These are phyloP conservation scores for Myiothlypis chrysogaster DNA, from an alignment of 2,797 vertebrate genomes.

Conservation along the genomic window DNA sequence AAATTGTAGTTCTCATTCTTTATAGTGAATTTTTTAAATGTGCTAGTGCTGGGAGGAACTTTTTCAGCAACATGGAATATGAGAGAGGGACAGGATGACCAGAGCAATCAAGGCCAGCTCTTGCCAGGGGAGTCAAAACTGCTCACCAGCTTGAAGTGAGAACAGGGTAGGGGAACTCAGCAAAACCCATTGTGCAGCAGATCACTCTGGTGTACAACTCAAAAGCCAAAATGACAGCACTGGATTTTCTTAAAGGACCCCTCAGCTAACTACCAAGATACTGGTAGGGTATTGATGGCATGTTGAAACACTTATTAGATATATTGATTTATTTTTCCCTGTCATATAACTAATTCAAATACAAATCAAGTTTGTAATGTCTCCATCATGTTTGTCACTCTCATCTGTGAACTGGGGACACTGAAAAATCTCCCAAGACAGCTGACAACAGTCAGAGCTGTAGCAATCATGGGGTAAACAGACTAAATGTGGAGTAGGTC, in stretches of 20 bases:
- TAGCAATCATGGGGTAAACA: background rate
- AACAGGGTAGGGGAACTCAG: accelerated
- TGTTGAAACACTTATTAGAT: background rate
- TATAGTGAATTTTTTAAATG: background rate
- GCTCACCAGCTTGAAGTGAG: background rate
- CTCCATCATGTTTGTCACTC: background rate
- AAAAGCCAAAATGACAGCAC: background rate
- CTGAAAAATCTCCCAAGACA: background rate
- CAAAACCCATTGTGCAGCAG: background rate
- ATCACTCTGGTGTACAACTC: background rate
- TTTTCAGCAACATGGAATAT: background rate
- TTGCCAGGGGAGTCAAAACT: background rate
- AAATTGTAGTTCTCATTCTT: background rate
- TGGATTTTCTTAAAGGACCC: background rate
- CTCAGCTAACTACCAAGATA: background rate
- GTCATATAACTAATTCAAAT: background rate
- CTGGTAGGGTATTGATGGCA: background rate
- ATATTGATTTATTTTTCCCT: background rate
- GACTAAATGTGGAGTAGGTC: background rate
- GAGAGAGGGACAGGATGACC: background rate
- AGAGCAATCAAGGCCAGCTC: background rate
- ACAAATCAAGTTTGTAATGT: background rate
- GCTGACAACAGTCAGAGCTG: background rate
- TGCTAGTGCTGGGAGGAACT: background rate
- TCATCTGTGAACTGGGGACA: background rate